phyloP scores from a whole-genome alignment of 1,140 invertebrate genomes.

The Gryon sp. region DNA sequence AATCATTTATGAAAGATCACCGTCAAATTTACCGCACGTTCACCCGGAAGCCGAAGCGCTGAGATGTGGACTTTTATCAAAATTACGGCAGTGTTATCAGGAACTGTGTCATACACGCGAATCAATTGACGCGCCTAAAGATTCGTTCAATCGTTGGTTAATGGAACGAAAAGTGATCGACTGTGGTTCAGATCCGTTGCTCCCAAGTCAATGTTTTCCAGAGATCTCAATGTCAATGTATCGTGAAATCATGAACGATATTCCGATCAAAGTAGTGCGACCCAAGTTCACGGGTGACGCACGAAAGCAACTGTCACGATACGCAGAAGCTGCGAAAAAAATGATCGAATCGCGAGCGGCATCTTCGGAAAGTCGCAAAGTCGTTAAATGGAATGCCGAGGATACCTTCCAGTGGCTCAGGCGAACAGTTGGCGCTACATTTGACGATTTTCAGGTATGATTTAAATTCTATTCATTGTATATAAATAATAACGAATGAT shows the following conservation, averaged over 20 bases:
- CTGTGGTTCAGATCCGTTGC: conserved; percentile 90
- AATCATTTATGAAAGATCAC: conserved; percentile 93
- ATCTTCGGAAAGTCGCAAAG: conserved; percentile 95
- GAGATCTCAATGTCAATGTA: conserved; percentile 97
- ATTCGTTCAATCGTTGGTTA: conserved; percentile 97
- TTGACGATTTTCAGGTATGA: conserved; percentile 96
- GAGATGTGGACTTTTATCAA: conserved; percentile 87
- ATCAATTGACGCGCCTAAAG: conserved; percentile 96
- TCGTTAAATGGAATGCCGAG: conserved; percentile 99
- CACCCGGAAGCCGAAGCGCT: conserved; percentile 95
- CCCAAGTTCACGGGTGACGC: conserved; percentile 98
- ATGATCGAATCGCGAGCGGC: conserved; percentile 96
- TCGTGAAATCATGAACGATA: conserved; percentile 98
- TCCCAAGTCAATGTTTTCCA: conserved; percentile 94
- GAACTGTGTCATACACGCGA: conserved; percentile 96
- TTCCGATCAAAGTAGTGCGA: conserved; percentile 96
- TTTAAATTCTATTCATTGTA: conserved; percentile 81
- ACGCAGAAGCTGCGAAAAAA: conserved; percentile 97
- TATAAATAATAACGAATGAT: conserved; percentile 1
- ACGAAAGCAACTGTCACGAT: conserved; percentile 95
- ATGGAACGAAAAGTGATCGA: conserved; percentile 97
- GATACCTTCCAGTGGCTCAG: conserved; percentile 98
- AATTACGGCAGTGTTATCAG: conserved; percentile 94
- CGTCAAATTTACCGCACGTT: conserved; percentile 91
- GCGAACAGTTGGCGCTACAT: conserved; percentile 95